Evolutionary conservation across 2,113 vertebrate genomes (phyloP).

Genomic region (Calonectris borealis): DNA sequence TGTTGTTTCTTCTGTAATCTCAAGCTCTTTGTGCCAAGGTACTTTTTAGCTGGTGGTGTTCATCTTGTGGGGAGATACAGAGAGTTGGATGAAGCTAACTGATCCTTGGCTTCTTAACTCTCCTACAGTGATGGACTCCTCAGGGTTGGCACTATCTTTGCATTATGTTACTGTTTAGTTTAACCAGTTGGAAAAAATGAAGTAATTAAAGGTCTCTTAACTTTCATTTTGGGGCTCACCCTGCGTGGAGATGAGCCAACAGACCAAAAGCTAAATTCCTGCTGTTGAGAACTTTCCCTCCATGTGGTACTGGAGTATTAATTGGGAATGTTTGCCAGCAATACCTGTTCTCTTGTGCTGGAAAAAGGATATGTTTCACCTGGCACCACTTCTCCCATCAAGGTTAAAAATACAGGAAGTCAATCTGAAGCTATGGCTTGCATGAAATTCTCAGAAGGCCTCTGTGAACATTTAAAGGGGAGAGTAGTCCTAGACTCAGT

Average conservation of each 20-base stretch:
- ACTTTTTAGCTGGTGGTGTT: not conserved
- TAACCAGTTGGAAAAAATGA: not conserved
- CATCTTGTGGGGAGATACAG: not conserved
- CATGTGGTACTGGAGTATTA: not conserved
- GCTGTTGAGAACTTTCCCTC: not conserved
- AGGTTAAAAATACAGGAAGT: not conserved
- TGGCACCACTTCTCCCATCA: not conserved
- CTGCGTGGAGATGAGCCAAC: not conserved
- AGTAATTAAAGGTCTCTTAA: not conserved
- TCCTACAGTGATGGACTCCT: not conserved
- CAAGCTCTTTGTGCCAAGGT: not conserved
- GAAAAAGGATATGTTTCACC: not conserved
- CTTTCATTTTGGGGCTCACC: not conserved
- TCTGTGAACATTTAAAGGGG: not conserved
- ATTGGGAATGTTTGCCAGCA: not conserved
- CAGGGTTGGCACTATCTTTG: not conserved
- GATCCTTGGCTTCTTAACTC: not conserved
- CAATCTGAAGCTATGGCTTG: not conserved
- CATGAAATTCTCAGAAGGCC: not conserved
- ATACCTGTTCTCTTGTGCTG: not conserved
- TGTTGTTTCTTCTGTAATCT: not conserved
- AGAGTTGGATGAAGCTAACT: not conserved
- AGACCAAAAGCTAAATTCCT: not conserved
- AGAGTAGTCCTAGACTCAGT: not conserved
- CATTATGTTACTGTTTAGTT: not conserved